Base-by-base conservation (phyloP, 2,797 vertebrate species). In the Onychomys arenicola region DNA sequence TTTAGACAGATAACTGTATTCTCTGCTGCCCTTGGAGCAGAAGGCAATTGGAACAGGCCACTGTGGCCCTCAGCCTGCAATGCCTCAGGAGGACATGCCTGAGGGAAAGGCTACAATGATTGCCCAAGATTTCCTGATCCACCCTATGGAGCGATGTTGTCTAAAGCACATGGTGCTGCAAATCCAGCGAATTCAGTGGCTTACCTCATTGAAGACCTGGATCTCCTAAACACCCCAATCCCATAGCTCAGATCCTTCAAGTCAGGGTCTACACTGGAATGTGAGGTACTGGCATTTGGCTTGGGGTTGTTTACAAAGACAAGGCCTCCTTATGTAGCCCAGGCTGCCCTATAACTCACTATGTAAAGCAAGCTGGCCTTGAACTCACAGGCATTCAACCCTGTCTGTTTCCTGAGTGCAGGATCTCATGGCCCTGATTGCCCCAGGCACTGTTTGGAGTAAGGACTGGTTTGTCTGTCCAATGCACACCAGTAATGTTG, bases 1-100 rank as follows among this genome's bases (percentile, higher is more conserved):
- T 21, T 21, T 65, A 92, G 43, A 46, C 57, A 49, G 69, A 63
- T 6, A 46, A 7, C 40, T 40, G 46, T 34, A 21, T 9, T 82
- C 55, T 80, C 34, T 10, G 40, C 6, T 40, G 10, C 4, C 10
- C 23, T 61, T 3, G 34, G 21, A 40, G 13, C 82, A n/a, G 34
- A 80, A 37, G 4, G 37, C 12, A 17, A 43, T 0, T 34, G 71
- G 61, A 57, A 11, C 14, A 37, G 59, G 40, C 21, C 6, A 0
- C 4, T 4, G 25, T 17, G 63, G 32, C 55, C 21, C 82, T 61
- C 46, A 27, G 5, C 69, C 55, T 63, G 63, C 19, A 49, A 43
- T 27, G 40, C 10, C 57, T 43, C 32, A 3, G 16, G 52, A 81
- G 25, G 21, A 27, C 55, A 63, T 9, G 69, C 43, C 5, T 63